Base-by-base conservation (phyloP, 1,140 invertebrate genomes). In the Sitobion miscanthi region DNA sequence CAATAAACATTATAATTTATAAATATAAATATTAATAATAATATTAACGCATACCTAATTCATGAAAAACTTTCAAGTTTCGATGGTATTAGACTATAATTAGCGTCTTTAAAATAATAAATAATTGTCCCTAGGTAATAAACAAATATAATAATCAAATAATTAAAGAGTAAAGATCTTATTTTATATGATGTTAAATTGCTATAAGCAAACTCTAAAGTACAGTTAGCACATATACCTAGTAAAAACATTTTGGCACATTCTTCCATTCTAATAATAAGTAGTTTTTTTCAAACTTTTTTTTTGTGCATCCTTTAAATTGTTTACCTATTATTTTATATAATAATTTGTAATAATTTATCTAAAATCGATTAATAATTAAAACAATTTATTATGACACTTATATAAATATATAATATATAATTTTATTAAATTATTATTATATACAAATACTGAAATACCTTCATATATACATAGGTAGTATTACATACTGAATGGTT, bases 251-350 rank as follows among this genome's bases (percentile, higher is more conserved):
- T 77, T 77, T 77, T 77, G 62, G 62, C 62, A 77, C 62, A 77
- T 77, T 77, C 62, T n/a, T 77, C 62, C 62, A 77, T 77, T 77
- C n/a, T 77, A 77, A 77, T 77, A n/a, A 77, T 77, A 52, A 11
- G 49, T 17, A 77, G 30, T 17, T 14, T 69, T 77, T 77, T 77
- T n/a, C 52, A 20, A 77, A n/a, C 4, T 77, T 17, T 77, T 30
- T 62, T 57, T n/a, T 77, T 17, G 14, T 77, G 30, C 30, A n/a
- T n/a, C 62, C n/a, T 77, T 77, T 77, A 77, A 77, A 77, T 20
- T n/a, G 30, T 77, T n/a, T 77, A 17, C n/a, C 30, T 17, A 57
- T 57, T 57, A 57, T 25, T 57, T 57, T 25, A 57, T 57, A 57
- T 8, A 17, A 14, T 17, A 17, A n/a, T 69, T 69, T 69, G 0